Percentiles rank a stretch among this genome's conserved stretches.
Conservation (phyloP, 2,888 invertebrate genomes). For the Caenorhabditis sp. region DNA sequence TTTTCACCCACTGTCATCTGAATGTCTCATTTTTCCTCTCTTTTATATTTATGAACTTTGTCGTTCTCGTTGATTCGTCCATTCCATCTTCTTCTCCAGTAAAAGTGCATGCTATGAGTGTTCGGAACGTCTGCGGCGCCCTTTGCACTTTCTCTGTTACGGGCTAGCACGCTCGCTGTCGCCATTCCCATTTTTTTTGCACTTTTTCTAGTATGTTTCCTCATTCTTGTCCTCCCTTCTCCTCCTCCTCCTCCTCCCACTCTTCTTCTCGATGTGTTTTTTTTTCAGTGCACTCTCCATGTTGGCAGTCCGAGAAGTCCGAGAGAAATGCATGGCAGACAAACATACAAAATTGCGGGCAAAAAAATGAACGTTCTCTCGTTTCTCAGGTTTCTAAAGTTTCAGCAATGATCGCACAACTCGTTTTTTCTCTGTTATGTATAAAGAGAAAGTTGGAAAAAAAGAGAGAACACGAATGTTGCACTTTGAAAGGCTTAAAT, state of each 20-base stretch:
- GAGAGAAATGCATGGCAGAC: background rate
- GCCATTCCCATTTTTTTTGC: background rate
- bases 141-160: conserved; percentile 43
- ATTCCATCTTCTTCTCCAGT: background rate
- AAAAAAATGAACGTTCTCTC: no score
- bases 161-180: conserved; percentile 27
- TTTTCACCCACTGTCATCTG: no score
- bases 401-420: no score
- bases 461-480: no score
- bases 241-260: background rate
- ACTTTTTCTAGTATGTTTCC: background rate
- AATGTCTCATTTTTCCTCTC: background rate
- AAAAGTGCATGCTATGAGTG: background rate
- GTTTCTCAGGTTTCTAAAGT: no score
- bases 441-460: no score
- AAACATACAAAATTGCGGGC: background rate
- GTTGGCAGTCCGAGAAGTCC: background rate
- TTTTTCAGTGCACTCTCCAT: background rate
- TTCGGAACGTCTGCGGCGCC: background rate
- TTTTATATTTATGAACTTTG: background rate
- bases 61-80: background rate
- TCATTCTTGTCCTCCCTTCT: background rate
- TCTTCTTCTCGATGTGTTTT: background rate
- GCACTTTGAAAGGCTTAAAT: no score
- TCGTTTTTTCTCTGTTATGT: no score